Percentiles rank a stretch among this genome's conserved stretches.
Evolutionary conservation across 2,113 vertebrate genomes (phyloP).

Genomic region (Xerus inauris): DNA sequence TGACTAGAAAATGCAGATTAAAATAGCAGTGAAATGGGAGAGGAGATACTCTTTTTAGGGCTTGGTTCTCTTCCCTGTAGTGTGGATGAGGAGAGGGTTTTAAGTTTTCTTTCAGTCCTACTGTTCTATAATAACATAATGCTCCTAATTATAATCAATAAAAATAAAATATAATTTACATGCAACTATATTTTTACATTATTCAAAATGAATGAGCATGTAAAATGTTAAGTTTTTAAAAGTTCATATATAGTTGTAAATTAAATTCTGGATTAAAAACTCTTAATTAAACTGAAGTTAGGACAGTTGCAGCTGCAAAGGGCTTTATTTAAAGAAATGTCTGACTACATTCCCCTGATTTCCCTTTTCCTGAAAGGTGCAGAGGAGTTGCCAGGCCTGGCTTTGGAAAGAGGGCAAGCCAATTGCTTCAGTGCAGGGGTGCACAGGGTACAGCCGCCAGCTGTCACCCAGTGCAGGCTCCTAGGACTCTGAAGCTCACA

Average conservation of each 20-base stretch:
- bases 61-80: not conserved
- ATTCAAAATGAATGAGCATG: not conserved
- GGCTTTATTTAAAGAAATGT: not conserved
- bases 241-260: not conserved
- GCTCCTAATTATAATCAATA: not conserved
- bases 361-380: not conserved
- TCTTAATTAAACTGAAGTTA: not conserved
- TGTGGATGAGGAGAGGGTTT: not conserved
- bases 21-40: not conserved
- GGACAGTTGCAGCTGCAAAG: not conserved
- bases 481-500: not conserved
- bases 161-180: conserved; percentile 49
- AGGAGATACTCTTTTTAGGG: not conserved
- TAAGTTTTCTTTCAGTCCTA: not conserved
- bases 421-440: not conserved
- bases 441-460: fast-evolving
- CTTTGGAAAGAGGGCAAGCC: not conserved
- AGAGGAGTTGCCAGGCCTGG: not conserved
- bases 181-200: not conserved
- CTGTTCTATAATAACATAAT: not conserved
- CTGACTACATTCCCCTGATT: not conserved
- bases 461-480: not conserved
- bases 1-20: not conserved
- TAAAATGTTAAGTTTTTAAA: not conserved
- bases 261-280: not conserved